Evolutionary conservation across 2,797 vertebrate genomes (phyloP).

Genomic region (Spinus olivaceus): DNA sequence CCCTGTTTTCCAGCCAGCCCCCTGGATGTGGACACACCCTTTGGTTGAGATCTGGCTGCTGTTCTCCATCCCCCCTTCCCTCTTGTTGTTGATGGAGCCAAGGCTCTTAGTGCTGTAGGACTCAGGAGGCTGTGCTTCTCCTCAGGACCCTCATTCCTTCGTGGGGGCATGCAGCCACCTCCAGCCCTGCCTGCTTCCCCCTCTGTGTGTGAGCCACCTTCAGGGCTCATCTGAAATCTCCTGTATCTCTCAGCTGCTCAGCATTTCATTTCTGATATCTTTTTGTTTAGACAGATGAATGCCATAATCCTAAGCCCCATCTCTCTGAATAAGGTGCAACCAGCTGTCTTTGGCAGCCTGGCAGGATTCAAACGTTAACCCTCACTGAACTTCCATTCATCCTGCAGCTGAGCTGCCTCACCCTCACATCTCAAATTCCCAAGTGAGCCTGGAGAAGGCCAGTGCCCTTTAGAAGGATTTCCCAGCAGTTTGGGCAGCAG

Average conservation of each 20-base stretch:
- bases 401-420: neutral
- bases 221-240: neutral
- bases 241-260: neutral
- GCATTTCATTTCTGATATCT: neutral
- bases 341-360: neutral
- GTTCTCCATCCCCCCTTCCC: neutral
- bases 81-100: rapidly evolving
- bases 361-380: neutral
- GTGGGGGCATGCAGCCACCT: neutral
- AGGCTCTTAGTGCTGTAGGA: neutral
- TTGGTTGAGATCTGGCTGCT: neutral
- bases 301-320: neutral
- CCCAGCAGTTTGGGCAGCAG: neutral
- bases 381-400: neutral
- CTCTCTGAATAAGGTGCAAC: neutral
- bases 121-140: neutral
- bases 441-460: neutral
- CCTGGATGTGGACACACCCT: neutral
- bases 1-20: neutral
- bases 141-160: rapidly evolving
- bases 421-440: neutral
- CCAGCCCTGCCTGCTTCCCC: neutral
- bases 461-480: neutral
- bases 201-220: neutral
- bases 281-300: neutral